phyloP scores from a whole-genome alignment of 2,113 vertebrate genomes.

The Cyrtonyx montezumae region DNA sequence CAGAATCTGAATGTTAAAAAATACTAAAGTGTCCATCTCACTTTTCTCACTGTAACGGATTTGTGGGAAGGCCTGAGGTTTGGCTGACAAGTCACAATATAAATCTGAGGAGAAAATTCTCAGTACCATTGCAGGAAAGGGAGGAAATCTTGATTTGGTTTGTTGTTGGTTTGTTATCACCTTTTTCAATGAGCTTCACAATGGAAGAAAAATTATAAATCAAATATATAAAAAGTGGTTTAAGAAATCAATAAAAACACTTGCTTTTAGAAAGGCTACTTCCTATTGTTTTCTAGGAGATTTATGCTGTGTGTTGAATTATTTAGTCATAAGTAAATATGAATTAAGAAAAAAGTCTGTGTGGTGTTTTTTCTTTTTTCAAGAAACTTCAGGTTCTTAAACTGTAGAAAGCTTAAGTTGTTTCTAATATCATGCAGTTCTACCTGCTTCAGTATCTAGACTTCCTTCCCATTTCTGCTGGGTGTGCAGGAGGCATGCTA shows the following conservation, averaged over 20 bases:
- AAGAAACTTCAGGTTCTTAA: not conserved
- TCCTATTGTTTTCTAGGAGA: not conserved
- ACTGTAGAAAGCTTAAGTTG: not conserved
- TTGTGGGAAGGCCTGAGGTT: not conserved
- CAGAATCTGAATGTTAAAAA: not conserved
- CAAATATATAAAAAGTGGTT: not conserved
- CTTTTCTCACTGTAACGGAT: not conserved
- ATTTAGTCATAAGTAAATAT: not conserved
- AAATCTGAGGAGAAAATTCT: not conserved
- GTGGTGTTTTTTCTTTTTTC: not conserved
- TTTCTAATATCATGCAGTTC: not conserved
- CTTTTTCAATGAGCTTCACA: not conserved
- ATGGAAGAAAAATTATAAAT: not conserved
- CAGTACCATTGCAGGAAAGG: not conserved
- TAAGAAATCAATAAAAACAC: not conserved
- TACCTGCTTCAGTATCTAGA: not conserved
- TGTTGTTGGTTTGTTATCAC: not conserved
- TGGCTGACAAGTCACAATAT: not conserved
- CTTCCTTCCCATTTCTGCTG: not conserved
- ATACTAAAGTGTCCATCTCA: not conserved
- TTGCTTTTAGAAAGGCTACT: not conserved
- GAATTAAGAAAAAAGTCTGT: not conserved
- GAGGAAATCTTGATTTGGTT: not conserved
- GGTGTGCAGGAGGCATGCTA: not conserved
- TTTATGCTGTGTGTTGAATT: not conserved